phyloP scores from a whole-genome alignment of 2,888 invertebrate species.

The Rotaria magnacalcarata region DNA sequence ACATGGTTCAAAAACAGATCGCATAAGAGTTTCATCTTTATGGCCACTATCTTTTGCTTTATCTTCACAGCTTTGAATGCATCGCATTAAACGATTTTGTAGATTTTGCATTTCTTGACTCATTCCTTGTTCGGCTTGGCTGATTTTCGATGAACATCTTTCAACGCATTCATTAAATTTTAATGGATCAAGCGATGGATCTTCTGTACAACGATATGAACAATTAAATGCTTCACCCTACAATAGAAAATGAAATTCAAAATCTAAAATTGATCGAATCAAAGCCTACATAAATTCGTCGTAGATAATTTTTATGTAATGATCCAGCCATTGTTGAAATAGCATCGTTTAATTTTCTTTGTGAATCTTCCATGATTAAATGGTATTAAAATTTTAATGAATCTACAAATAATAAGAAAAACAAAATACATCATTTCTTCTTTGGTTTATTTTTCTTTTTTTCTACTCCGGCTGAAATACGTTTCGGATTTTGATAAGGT shows the following conservation, averaged over 20 bases:
- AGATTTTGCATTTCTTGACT: constrained; percentile 7
- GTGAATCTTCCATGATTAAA: constrained; percentile 20
- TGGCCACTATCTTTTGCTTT: constrained; percentile 27
- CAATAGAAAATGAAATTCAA: background rate
- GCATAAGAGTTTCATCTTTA: background rate
- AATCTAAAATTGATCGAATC: too few relatives aligned
- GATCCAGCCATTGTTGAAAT: background rate
- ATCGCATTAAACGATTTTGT: constrained; percentile 1
- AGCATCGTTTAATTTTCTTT: constrained; percentile 19
- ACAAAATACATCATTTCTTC: background rate
- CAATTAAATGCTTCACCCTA: constrained; percentile 37
- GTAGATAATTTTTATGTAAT: constrained; percentile 27
- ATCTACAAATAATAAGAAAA: background rate
- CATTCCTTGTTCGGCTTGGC: background rate
- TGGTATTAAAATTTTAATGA: background rate
- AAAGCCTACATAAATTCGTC: background rate
- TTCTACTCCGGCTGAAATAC: background rate
- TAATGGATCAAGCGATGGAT: background rate
- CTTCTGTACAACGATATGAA: background rate
- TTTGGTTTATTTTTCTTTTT: constrained; percentile 10
- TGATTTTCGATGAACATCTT: constrained; percentile 9
- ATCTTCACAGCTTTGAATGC: constrained; percentile 9
- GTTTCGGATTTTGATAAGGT: constrained; percentile 14
- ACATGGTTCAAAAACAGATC: constrained; percentile 6
- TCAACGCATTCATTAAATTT: constrained; percentile 18